Conservation (phyloP, 2,888 invertebrate species). For the Acronicta leporina region DNA sequence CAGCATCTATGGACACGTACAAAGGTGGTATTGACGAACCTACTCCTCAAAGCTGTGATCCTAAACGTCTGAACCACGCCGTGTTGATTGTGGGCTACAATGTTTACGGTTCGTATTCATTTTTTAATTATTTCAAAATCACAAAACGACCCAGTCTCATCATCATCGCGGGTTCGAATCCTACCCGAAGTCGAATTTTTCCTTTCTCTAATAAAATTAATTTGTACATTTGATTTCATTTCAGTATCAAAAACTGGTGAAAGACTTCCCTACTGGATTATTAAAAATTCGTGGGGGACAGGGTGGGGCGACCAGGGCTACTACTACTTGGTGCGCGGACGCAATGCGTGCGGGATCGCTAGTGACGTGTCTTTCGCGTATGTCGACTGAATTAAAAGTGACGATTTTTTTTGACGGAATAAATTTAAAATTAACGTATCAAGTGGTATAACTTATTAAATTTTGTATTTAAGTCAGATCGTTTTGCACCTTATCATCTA, state of each 20-base stretch:
- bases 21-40: constrained; percentile 66
- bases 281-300: constrained; percentile 77
- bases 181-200: too few species aligned
- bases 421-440: too few species aligned
- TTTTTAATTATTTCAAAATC: too few species aligned
- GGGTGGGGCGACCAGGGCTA: constrained; percentile 70
- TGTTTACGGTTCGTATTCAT: constrained; percentile 26
- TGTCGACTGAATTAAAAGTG: too few species aligned
- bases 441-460: too few species aligned
- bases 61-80: constrained; percentile 38
- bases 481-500: too few species aligned
- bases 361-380: constrained; percentile 60
- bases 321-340: constrained; percentile 73
- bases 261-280: constrained; percentile 71
- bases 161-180: too few species aligned
- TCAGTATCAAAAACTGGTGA: constrained; percentile 49
- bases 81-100: constrained; percentile 45
- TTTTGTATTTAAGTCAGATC: too few species aligned
- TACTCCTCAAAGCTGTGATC: constrained; percentile 53
- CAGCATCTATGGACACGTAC: constrained; percentile 64
- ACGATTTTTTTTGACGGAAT: too few species aligned
- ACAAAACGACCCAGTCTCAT: too few species aligned
- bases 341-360: constrained; percentile 76
- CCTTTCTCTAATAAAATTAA: too few species aligned
- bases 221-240: not conserved